These are phyloP conservation scores for Xiphophorus birchmanni DNA, from an alignment of 2,797 vertebrate species.

Conservation along the genomic window DNA sequence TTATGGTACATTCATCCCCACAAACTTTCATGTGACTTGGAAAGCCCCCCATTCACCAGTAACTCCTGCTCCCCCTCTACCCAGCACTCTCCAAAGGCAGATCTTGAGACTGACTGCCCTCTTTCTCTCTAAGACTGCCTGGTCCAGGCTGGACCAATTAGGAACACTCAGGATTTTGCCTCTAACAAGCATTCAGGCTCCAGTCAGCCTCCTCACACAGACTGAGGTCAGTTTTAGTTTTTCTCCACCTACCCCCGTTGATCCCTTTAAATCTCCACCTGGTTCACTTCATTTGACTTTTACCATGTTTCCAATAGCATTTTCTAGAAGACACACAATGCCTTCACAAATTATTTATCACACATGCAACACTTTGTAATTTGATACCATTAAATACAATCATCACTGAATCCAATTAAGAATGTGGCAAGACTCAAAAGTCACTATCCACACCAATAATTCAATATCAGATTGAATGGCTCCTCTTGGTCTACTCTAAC, in stretches of 20 bases:
- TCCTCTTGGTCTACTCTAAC: not conserved
- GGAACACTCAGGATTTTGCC: conserved; percentile 90
- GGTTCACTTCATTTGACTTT: conserved; percentile 39
- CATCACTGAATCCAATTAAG: not conserved
- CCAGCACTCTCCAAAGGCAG: conserved; percentile 58
- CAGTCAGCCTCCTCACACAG: conserved; percentile 77
- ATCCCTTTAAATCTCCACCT: conserved; percentile 43
- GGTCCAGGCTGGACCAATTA: conserved; percentile 94
- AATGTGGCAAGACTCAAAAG: not conserved
- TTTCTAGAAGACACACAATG: not conserved
- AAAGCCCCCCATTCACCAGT: conserved; percentile 91
- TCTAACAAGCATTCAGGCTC: conserved; percentile 87
- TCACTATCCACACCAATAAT: not conserved
- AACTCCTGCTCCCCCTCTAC: conserved; percentile 82
- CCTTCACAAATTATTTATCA: not conserved
- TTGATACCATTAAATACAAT: not conserved
- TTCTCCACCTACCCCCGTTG: conserved; percentile 27
- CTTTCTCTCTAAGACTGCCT: conserved; percentile 82
- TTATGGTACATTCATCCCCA: conserved; percentile 97
- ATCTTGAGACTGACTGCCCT: conserved; percentile 74
- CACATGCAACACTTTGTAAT: not conserved
- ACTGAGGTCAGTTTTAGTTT: conserved; percentile 49
- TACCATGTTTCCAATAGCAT: conserved; percentile 24
- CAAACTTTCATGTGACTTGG: conserved; percentile 99
- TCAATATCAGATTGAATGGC: not conserved